These are phyloP conservation scores for Hippocampus mohnikei DNA, from an alignment of 2,113 vertebrate genomes.

Conservation along the genomic window DNA sequence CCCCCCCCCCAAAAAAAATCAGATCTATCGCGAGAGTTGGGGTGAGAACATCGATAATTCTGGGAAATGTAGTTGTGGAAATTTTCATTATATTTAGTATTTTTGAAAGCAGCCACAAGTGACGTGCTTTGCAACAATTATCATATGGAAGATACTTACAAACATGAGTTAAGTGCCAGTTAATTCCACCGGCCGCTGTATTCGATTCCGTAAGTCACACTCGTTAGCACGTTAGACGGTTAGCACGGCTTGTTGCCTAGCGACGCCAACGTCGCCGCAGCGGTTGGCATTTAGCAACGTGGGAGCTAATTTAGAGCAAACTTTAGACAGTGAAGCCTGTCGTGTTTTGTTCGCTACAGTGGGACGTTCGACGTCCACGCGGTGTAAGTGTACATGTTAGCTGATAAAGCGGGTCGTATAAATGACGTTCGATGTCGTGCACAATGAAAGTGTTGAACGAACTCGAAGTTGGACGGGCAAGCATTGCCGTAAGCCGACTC, in stretches of 20 bases:
- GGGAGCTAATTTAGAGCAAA: background rate
- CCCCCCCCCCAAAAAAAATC: background rate
- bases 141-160: no score
- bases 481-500: background rate
- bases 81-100: background rate
- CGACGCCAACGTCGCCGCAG: conserved; percentile 11
- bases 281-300: conserved; percentile 7
- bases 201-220: background rate
- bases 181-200: background rate
- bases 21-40: conserved; percentile 21
- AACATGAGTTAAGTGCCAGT: no score
- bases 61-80: conserved; percentile 15
- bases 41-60: background rate
- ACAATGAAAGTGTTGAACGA: background rate
- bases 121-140: background rate
- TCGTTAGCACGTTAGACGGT: no score
- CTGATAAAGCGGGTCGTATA: background rate
- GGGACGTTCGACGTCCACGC: background rate
- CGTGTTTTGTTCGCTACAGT: no score
- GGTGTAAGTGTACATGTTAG: background rate
- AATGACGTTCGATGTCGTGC: background rate
- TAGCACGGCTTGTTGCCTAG: conserved; percentile 48
- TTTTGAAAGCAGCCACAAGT: background rate
- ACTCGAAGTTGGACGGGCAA: background rate
- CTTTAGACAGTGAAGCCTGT: background rate